These are phyloP conservation scores for Rhodeus uyekii DNA, from an alignment of 2,797 vertebrate genomes.

Conservation along the genomic window DNA sequence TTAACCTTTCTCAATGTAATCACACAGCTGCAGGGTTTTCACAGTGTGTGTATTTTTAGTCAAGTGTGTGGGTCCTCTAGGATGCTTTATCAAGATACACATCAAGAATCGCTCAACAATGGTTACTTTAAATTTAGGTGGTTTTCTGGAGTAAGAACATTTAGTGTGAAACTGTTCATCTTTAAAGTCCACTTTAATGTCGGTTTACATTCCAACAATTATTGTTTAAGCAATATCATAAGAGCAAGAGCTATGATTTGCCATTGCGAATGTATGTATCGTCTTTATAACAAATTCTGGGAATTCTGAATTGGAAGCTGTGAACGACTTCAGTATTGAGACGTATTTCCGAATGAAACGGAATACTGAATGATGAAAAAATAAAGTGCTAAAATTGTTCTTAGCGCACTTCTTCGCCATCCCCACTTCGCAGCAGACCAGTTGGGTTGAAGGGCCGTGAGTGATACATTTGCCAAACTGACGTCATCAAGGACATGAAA, in stretches of 20 bases:
- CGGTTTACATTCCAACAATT: not conserved
- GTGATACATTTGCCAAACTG: not conserved
- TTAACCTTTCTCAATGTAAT: conserved; percentile 12
- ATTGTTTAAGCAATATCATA: not conserved
- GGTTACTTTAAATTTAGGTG: not conserved
- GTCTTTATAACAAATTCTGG: not conserved
- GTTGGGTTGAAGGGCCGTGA: not conserved
- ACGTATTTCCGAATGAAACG: not conserved
- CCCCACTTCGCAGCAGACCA: not conserved
- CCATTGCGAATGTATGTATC: not conserved
- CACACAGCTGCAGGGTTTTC: not conserved
- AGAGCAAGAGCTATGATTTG: not conserved
- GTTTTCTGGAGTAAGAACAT: not conserved
- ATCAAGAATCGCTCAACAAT: not conserved
- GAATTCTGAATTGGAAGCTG: not conserved
- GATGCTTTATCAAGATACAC: not conserved
- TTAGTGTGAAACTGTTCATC: not conserved
- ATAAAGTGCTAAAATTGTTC: not conserved
- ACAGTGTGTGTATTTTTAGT: not conserved
- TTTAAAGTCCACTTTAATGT: not conserved
- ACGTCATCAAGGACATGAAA: not conserved
- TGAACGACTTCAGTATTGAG: not conserved
- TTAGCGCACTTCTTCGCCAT: not conserved
- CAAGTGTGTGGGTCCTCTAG: not conserved
- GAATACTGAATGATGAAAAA: not conserved